Base-by-base conservation (phyloP, 2,113 vertebrate species). In the Apteryx mantelli region DNA sequence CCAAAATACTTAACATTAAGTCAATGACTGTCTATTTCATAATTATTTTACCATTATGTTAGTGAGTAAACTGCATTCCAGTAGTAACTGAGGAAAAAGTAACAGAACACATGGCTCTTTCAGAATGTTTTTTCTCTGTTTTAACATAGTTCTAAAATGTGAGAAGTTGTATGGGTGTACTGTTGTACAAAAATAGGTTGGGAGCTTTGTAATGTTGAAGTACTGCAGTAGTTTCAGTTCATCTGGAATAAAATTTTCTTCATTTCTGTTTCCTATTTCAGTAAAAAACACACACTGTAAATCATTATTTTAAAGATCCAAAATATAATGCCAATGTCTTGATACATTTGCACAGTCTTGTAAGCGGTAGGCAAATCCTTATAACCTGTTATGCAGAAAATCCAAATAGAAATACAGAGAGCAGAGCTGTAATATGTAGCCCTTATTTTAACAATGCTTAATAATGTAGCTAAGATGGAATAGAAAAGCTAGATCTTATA, bases 31-130 rank as follows among this genome's bases (percentile, higher is more conserved):
- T 83, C 56, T 53, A 32, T 76, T 25, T 60, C 26, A 36, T 44
- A 58, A 77, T 46, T 83, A n/a, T 86, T 74, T 74, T 55, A 74
- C 18, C 26, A 32, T 55, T 74, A 20, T 14, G 36, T 55, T 22
- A 86, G 76, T 76, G 79, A 88, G 63, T 70, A 88, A 95, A 91
- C 84, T 95, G 69, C 78, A 88, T 91, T 94, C 79, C 79, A 88
- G 0, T 65, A 82, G 70, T 73, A 88, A 75, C n/a, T 82, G 83
- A 86, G 61, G 30, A 92, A 82, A 95, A 95, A 36, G 42, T 91
- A 93, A 73, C 58, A 86, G 82, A 97, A 96, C 60, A 91, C 76
- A 71, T 93, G 79, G 88, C 74, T 97, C 89, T 91, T 60, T 53
- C 46, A 28, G 92, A 85, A 64, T 69, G 25, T 82, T 97, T 93